Base-by-base conservation (phyloP, 1,140 invertebrate species). In the Bombus soroeensis region DNA sequence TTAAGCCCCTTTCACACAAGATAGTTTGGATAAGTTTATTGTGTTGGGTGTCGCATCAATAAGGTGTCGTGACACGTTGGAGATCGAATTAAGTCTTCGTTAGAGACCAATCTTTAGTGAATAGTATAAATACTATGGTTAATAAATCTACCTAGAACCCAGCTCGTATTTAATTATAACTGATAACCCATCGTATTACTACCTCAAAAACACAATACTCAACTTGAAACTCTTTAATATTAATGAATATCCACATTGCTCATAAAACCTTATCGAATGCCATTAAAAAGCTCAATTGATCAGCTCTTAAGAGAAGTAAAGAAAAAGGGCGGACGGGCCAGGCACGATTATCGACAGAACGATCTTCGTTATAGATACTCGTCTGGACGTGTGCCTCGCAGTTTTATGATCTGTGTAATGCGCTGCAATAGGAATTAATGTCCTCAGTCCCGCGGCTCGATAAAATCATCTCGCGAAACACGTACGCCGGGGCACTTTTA, bases 351-450 rank as follows among this genome's bases (percentile, higher is more conserved):
- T 90, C 89, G 89, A 78, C 37, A 68, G 68, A 53, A 13, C 78
- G 79, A 90, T 87, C 88, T 75, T 74, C 68, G 88, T 90, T 90
- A 83, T 81, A 85, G 86, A 90, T 85, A 62, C 28, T 83, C 81
- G 82, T 83, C 77, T 82, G 70, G 28, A 57, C 66, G 80, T 62
- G 74, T 68, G 57, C 39, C 10, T 8, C 66, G 32, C 57, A 71
- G 81, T 71, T 90, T 90, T 90, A 90, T 85, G 86, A 90, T 89
- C 81, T 85, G 74, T 85, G 90, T 90, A 90, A 90, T 88, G 89
- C 80, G 76, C 62, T 79, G 87, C 89, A 91, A 91, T 87, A 87
- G 72, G 87, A 90, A 90, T 90, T 91, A 91, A 91, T 88, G 89
- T 88, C 81, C 59, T 68, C 81, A 74, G 32, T 9, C 15, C 78